Evolutionary conservation across 2,113 vertebrate genomes (phyloP).

Genomic region (Nannobrachium achirus): DNA sequence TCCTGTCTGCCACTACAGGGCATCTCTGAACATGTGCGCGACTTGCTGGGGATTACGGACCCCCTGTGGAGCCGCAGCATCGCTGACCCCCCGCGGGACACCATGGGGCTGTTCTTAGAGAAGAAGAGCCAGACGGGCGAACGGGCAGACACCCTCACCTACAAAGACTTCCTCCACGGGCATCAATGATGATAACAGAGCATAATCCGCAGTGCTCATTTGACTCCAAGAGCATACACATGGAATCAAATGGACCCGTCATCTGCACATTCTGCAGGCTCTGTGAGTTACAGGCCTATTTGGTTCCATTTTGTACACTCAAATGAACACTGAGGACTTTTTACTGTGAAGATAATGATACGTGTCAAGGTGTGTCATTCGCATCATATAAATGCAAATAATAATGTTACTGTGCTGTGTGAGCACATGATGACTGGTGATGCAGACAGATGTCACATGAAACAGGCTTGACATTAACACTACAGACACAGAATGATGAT

Average conservation of each 20-base stretch:
- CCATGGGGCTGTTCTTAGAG: slow-evolving; percentile 84
- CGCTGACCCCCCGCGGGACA: slow-evolving; percentile 81
- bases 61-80: slow-evolving; percentile 82
- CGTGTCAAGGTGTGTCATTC: slow-evolving; percentile 42
- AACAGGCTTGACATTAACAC: slow-evolving; percentile 34
- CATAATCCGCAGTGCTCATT: no score
- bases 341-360: slow-evolving; percentile 11
- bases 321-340: no score
- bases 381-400: slow-evolving; percentile 25
- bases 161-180: slow-evolving; percentile 73
- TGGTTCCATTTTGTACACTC: no score
- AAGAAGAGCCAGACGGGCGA: slow-evolving; percentile 81
- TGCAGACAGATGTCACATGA: slow-evolving; percentile 44
- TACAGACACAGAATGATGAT: no score
- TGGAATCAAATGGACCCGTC: no score
- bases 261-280: no score
- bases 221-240: no score
- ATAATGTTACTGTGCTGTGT: no score
- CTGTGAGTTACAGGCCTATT: no score
- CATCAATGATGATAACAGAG: slow-evolving; percentile 7
- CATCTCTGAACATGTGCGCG: slow-evolving; percentile 79
- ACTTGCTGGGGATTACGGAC: slow-evolving; percentile 83
- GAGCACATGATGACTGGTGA: slow-evolving; percentile 30
- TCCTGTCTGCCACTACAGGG: slow-evolving; percentile 72
- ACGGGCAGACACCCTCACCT: slow-evolving; percentile 80